Base-by-base conservation (phyloP, 2,797 vertebrate species). In the Sebastiscus albofasciatus region DNA sequence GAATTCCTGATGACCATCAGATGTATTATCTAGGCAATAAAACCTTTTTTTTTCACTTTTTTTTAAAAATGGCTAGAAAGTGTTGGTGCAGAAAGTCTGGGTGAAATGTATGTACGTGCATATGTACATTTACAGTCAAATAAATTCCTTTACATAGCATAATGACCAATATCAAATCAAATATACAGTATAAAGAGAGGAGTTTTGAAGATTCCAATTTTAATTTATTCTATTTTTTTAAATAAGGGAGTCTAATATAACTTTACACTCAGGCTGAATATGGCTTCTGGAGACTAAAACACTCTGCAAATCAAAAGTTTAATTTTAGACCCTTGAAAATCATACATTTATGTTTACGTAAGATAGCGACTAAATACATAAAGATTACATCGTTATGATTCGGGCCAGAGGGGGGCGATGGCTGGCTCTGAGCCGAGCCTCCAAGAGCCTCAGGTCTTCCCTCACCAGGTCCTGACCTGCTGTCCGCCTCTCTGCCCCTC, bases 401-500 rank as follows among this genome's bases (percentile, higher is more conserved):
- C 11, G 27, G 39, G 36, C 86, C 89, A 88, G 80, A 81, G 61
- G 85, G 85, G 87, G 73, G 84, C 69, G 72, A 87, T 42, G 75
- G 68, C 22, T 67, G 60, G 67, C 27, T 5, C 39, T 6, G 31
- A 58, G 55, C 60, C 7, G 2, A 64, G 22, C 22, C 54, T 52
- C 18, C 4, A 16, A 10, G 42, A 72, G 26, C 13, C 2, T 49
- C 62, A 26, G 77, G 87, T 84, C 76, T 80, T 85, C 79, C 75
- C 84, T 72, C 64, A 49, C 59, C 46, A 52, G 80, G 82, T 89
- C 81, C 67, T 83, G 83, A 88, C 90, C 90, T 75, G 59, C 67
- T 86, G 67, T 87, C 89, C 67, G 20, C 81, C 73, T 72, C 62
- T 59, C 49, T 75, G 55, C 64, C 72, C 72, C 52, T 29, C 42